These are phyloP conservation scores for Troilus luridus DNA, from an alignment of 2,888 invertebrate genomes.

Conservation along the genomic window DNA sequence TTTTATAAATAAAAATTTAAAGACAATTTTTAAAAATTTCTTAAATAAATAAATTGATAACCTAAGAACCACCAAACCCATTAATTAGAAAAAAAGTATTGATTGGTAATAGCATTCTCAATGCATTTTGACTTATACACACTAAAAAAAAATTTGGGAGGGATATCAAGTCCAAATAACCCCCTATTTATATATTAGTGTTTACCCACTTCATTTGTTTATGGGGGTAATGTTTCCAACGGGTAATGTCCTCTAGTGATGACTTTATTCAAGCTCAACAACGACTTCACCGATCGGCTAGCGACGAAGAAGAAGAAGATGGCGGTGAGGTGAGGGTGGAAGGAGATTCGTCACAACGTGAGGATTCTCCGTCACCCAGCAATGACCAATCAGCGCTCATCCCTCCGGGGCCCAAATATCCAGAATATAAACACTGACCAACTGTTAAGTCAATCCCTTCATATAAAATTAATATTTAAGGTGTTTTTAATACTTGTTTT, in stretches of 20 bases:
- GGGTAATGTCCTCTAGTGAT: conserved; percentile 88
- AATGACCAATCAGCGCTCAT: conserved; percentile 65
- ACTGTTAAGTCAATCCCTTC: conserved; percentile 65
- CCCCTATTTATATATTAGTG: conserved; percentile 49
- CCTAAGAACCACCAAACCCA: not conserved
- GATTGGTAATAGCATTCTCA: not conserved
- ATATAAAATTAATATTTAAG: conserved; percentile 37
- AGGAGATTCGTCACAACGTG: conserved; percentile 66
- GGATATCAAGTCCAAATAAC: not conserved
- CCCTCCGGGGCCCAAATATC: conserved; percentile 72
- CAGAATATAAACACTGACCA: conserved; percentile 83
- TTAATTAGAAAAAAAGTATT: not conserved
- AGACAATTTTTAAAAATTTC: no score
- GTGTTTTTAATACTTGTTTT: not conserved
- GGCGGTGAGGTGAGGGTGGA: conserved; percentile 72
- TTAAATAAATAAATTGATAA: not conserved
- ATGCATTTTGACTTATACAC: conserved; percentile 23
- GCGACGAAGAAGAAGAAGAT: conserved; percentile 78
- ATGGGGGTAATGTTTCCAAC: conserved; percentile 59
- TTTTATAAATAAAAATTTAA: not conserved
- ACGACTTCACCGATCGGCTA: conserved; percentile 95
- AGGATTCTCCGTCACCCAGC: conserved; percentile 64
- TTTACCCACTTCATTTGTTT: conserved; percentile 50
- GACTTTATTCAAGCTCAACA: conserved; percentile 98
- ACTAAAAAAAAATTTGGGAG: not conserved